Evolutionary conservation across 2,888 invertebrate species (phyloP).

Genomic region (Parelbella ahira): DNA sequence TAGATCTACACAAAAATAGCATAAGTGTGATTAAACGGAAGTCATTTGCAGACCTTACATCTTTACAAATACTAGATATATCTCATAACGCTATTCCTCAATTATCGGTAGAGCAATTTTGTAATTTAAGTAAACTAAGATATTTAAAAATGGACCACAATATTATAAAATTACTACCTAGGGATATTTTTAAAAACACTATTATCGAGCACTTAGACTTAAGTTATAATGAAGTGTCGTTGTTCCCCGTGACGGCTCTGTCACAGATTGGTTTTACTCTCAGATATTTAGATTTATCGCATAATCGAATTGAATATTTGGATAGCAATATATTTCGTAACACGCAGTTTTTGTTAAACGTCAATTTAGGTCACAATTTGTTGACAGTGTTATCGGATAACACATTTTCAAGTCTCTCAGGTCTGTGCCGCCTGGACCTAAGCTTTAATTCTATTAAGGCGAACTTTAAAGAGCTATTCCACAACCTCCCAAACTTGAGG

Average conservation of each 20-base stretch:
- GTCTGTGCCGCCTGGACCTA: conserved; percentile 88
- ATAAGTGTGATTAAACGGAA: conserved; percentile 86
- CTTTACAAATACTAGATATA: conserved; percentile 89
- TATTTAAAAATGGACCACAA: conserved; percentile 87
- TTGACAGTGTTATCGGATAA: conserved; percentile 93
- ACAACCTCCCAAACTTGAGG: conserved; percentile 90
- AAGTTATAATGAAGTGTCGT: conserved; percentile 87
- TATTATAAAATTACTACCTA: conserved; percentile 85
- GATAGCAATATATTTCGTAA: conserved; percentile 93
- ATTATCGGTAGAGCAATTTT: conserved; percentile 89
- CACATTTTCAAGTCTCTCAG: conserved; percentile 90
- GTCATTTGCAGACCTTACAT: conserved; percentile 87
- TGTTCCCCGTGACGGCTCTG: conserved; percentile 89
- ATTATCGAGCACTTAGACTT: conserved; percentile 90
- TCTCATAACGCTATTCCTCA: conserved; percentile 88
- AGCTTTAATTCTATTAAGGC: conserved; percentile 90
- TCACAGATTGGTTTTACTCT: conserved; percentile 90
- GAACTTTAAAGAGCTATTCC: conserved; percentile 92
- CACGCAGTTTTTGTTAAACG: conserved; percentile 87
- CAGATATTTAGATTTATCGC: conserved; percentile 87
- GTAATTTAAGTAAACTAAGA: conserved; percentile 86
- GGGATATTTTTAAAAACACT: conserved; percentile 90
- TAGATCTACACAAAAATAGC: conserved; percentile 87
- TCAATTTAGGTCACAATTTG: conserved; percentile 90
- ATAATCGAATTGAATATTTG: conserved; percentile 91